phyloP scores from a whole-genome alignment of 2,113 vertebrate genomes.

The Chrysochloris asiatica region DNA sequence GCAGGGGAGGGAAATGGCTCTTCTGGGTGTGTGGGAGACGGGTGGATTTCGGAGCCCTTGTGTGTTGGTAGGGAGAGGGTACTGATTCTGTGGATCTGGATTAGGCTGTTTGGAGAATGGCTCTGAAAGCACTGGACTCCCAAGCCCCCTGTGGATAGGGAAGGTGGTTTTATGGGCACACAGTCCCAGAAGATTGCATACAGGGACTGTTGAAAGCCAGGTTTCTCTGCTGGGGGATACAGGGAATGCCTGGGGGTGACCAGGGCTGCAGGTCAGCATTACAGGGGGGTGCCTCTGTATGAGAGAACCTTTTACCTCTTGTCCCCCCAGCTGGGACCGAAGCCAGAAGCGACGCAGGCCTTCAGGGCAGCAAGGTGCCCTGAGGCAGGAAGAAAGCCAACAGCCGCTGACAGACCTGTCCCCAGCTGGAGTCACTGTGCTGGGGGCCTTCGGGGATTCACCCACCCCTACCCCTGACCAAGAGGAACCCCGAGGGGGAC shows the following conservation, averaged over 20 bases:
- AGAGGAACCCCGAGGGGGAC: conserved; percentile 79
- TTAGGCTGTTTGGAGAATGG: background rate
- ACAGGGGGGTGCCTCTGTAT: background rate
- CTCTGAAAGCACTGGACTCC: background rate
- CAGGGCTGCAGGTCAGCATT: background rate
- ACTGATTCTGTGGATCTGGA: background rate
- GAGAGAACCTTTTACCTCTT: background rate
- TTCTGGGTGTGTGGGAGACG: background rate
- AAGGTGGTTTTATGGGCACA: background rate
- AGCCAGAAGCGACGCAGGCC: conserved; percentile 87
- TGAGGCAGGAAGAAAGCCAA: conserved; percentile 87
- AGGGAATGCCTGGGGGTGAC: background rate
- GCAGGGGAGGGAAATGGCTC: conserved; percentile 14
- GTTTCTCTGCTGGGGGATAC: background rate
- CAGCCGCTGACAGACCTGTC: conserved; percentile 88
- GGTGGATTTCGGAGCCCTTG: background rate
- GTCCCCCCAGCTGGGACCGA: conserved; percentile 85
- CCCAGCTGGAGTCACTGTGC: conserved; percentile 85
- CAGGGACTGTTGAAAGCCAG: background rate
- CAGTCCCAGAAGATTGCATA: background rate
- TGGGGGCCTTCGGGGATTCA: conserved; percentile 84
- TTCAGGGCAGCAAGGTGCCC: conserved; percentile 84
- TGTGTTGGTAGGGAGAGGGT: background rate
- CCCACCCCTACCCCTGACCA: conserved; percentile 80
- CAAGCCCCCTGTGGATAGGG: fast-evolving